Evolutionary conservation across 2,888 invertebrate species (phyloP).

Genomic region (Agrochola macilenta): DNA sequence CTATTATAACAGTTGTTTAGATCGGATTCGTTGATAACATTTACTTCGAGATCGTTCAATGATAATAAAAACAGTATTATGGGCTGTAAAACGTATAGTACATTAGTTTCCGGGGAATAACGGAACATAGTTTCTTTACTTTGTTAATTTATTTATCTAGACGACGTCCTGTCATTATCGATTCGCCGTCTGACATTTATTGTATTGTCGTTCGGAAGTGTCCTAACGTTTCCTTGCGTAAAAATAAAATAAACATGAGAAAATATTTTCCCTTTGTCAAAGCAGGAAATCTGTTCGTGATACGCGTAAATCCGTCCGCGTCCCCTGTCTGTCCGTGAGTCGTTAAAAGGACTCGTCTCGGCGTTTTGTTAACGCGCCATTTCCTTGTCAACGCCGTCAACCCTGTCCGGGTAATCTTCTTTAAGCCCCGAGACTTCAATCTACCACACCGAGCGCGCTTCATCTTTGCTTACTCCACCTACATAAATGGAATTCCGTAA

Average conservation of each 20-base stretch:
- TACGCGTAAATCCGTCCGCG: constrained; percentile 88
- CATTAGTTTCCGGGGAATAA: constrained; percentile 61
- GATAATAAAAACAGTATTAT: constrained; percentile 67
- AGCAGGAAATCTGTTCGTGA: constrained; percentile 88
- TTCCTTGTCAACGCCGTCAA: constrained; percentile 86
- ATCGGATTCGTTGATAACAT: constrained; percentile 67
- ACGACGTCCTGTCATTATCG: constrained; percentile 66
- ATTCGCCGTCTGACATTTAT: constrained; percentile 72
- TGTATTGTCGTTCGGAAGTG: constrained; percentile 70
- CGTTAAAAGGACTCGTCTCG: constrained; percentile 87
- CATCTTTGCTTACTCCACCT: constrained; percentile 69
- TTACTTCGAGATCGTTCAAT: constrained; percentile 62
- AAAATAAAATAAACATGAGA: constrained; percentile 81
- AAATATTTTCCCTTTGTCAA: constrained; percentile 85
- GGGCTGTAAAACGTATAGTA: constrained; percentile 58
- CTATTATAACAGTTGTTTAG: constrained; percentile 71
- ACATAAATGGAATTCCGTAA: constrained; percentile 72
- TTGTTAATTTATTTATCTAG: constrained; percentile 63
- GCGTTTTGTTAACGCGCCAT: constrained; percentile 87
- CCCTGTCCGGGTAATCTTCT: constrained; percentile 83
- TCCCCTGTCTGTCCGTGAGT: constrained; percentile 87
- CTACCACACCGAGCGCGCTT: constrained; percentile 58
- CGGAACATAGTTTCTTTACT: constrained; percentile 58
- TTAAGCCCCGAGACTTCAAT: constrained; percentile 80
- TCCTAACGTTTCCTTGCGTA: constrained; percentile 74